A percentile compares a stretch with the other conserved stretches of the same genome.
These are phyloP conservation scores for Gymnoscopelus braueri DNA, from an alignment of 2,797 vertebrate genomes.

Conservation along the genomic window DNA sequence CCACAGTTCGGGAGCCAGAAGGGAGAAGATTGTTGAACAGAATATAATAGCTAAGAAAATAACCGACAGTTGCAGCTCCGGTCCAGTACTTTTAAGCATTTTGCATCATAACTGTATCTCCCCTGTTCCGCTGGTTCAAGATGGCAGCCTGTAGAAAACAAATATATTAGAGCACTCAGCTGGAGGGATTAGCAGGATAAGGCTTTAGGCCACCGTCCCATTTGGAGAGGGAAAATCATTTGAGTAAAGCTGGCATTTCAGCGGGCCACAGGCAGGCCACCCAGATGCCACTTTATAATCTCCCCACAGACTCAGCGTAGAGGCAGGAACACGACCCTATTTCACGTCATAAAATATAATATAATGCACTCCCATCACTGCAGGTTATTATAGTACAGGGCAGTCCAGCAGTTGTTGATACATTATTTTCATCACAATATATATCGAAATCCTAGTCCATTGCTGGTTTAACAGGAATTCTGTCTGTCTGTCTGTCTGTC, in stretches of 20 bases:
- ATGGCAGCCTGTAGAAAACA: slow-evolving; percentile 44
- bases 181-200: slow-evolving; percentile 63
- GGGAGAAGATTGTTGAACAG: too few relatives aligned
- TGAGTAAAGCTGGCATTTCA: slow-evolving; percentile 65
- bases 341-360: slow-evolving; percentile 13
- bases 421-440: too few relatives aligned
- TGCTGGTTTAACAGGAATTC: too few relatives aligned
- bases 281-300: slow-evolving; percentile 66
- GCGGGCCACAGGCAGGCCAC: slow-evolving; percentile 31
- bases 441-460: too few relatives aligned
- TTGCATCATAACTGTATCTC: slow-evolving; percentile 7
- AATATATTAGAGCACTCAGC: slow-evolving; percentile 65
- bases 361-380: not conserved
- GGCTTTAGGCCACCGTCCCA: slow-evolving; percentile 50
- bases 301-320: slow-evolving; percentile 40
- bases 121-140: slow-evolving; percentile 32
- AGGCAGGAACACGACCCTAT: slow-evolving; percentile 36
- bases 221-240: slow-evolving; percentile 63
- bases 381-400: too few relatives aligned
- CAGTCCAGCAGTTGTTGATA: too few relatives aligned
- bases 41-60: too few relatives aligned
- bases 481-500: too few relatives aligned
- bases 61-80: too few relatives aligned
- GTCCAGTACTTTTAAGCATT: not conserved
- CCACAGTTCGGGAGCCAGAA: too few relatives aligned